phyloP scores from a whole-genome alignment of 2,888 invertebrate genomes.

The Imbricaverruca yamaguchii region DNA sequence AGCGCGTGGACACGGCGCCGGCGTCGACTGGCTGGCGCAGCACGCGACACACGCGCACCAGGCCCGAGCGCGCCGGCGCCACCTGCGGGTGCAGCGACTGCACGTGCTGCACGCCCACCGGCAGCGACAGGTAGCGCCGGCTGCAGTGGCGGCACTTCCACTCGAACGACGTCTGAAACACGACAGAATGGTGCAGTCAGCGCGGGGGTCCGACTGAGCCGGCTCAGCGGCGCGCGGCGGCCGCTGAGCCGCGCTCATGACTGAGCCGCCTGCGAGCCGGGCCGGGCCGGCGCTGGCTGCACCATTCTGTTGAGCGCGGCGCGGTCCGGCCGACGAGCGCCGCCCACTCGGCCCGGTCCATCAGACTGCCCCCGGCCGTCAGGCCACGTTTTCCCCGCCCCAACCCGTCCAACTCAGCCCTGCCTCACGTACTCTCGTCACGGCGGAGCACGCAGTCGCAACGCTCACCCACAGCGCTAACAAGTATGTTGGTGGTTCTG shows the following conservation, averaged over 20 bases:
- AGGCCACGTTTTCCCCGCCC: too few relatives aligned
- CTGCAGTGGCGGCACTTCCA: constrained; percentile 20
- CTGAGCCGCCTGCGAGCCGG: background rate
- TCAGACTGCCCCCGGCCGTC: too few relatives aligned
- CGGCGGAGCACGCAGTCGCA: too few relatives aligned
- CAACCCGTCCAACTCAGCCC: too few relatives aligned
- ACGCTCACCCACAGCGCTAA: too few relatives aligned
- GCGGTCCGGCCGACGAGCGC: too few relatives aligned
- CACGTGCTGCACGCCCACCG: constrained; percentile 22
- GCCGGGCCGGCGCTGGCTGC: background rate
- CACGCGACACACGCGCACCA: constrained; percentile 21
- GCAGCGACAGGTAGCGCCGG: constrained; percentile 22
- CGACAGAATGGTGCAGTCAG: constrained; percentile 9
- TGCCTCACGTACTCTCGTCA: too few relatives aligned
- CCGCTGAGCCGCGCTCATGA: background rate
- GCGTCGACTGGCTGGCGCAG: background rate
- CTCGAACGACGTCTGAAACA: constrained; percentile 28
- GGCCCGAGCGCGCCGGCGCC: constrained; percentile 10
- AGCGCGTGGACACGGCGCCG: background rate
- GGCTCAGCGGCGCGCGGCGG: background rate
- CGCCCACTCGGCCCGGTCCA: too few relatives aligned
- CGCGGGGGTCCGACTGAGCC: background rate
- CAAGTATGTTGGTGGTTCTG: too few relatives aligned
- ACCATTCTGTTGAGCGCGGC: background rate
- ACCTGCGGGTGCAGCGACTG: constrained; percentile 12